phyloP scores from a whole-genome alignment of 2,888 invertebrate species.

The Drosophila neonasuta region DNA sequence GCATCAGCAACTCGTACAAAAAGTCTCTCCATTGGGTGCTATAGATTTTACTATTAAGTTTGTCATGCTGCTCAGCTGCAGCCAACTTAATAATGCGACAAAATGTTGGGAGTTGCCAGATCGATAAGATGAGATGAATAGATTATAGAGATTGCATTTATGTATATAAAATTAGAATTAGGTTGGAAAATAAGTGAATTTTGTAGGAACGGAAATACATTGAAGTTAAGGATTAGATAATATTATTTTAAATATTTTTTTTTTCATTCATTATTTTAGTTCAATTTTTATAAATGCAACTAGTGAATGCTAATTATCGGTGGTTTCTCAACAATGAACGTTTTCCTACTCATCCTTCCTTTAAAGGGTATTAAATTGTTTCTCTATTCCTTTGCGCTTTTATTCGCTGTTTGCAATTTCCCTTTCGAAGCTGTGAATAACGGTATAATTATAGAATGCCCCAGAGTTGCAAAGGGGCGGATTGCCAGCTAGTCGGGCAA shows the following conservation, averaged over 20 bases:
- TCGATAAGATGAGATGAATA: neutral
- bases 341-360: no score
- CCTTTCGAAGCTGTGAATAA: constrained; percentile 40
- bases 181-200: neutral
- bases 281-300: no score
- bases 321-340: no score
- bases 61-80: constrained; percentile 6
- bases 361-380: constrained; percentile 24
- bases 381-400: neutral
- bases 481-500: neutral
- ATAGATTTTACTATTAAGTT: neutral
- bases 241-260: no score
- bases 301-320: no score
- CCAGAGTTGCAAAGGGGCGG: constrained; percentile 7
- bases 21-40: constrained; percentile 1
- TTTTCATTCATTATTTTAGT: no score
- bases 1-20: constrained; percentile 6
- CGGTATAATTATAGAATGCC: constrained; percentile 52
- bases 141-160: no score
- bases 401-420: constrained; percentile 32
- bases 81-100: constrained; percentile 16
- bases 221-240: no score
- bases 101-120: neutral
- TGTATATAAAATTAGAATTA: no score
- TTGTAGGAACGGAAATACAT: neutral